Evolutionary conservation across 2,888 invertebrate species (phyloP).

Genomic region (Acanthoscelides obtectus): DNA sequence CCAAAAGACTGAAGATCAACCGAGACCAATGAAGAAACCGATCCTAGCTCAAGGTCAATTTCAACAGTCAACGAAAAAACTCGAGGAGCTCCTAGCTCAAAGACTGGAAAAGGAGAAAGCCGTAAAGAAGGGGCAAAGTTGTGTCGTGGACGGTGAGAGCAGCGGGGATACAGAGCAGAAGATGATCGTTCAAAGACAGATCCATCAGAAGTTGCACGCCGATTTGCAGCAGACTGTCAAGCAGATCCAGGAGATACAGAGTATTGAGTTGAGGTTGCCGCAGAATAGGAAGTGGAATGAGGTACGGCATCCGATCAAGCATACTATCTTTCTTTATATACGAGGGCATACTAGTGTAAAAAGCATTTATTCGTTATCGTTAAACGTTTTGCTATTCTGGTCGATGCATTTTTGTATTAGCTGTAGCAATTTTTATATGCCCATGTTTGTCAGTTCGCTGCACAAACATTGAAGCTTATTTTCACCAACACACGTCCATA

Average conservation of each 20-base stretch:
- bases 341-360: no score
- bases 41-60: slow-evolving; percentile 44
- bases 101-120: slow-evolving; percentile 41
- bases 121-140: slow-evolving; percentile 34
- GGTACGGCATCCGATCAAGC: slow-evolving; percentile 33
- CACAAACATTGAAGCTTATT: no score
- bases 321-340: no score
- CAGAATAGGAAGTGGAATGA: slow-evolving; percentile 47
- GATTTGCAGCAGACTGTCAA: slow-evolving; percentile 50
- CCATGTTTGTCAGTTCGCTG: no score
- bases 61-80: slow-evolving; percentile 47
- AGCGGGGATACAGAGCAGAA: slow-evolving; percentile 43
- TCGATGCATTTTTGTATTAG: no score
- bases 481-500: no score
- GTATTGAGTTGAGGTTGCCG: slow-evolving; percentile 46
- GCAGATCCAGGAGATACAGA: slow-evolving; percentile 49
- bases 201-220: slow-evolving; percentile 48
- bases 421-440: no score
- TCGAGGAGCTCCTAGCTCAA: slow-evolving; percentile 47
- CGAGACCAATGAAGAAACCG: slow-evolving; percentile 31
- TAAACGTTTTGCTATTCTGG: no score
- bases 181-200: slow-evolving; percentile 44
- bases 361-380: no score
- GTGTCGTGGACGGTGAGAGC: slow-evolving; percentile 36
- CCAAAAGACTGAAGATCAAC: slow-evolving; percentile 30